Base-by-base conservation (phyloP, 2,888 invertebrate genomes). In the Microdon myrmicae region DNA sequence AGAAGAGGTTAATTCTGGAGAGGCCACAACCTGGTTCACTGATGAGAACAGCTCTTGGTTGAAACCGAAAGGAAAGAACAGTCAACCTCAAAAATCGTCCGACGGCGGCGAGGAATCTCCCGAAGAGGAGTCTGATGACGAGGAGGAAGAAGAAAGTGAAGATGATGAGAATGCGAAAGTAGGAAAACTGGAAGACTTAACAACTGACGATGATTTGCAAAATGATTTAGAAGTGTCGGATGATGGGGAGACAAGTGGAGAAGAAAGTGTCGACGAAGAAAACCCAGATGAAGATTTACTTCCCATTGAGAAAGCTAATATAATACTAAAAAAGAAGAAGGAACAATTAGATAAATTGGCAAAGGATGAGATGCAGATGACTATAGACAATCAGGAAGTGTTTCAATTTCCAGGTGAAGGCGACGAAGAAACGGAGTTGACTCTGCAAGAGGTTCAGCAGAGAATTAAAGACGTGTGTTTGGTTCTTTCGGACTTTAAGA, bases 231-330 rank as follows among this genome's bases (percentile, higher is more conserved):
- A 81, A 16, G 82, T 81, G 60, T 75, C 78, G 67, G 81, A 81
- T 61, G 76, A 78, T 68, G 78, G 73, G 13, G 77, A 70, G 2
- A 71, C 75, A 26, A 80, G 77, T 31, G 81, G 81, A 68, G 80
- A 72, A 5, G 72, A 72, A 12, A 74, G 74, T 31, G 72, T 74
- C 3, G 74, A 74, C 1, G 74, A 74, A 5, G 75, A 74, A 0
- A 75, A 75, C 4, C 75, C 76, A 2, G 85, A 86, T 59, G 86
- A 87, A 58, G 88, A 91, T 72, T 81, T 90, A 78, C 77, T 95
- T 39, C 94, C 95, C 0, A 90, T 96, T 74, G 95, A 96, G 81
- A 92, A 88, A 74, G 86, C 88, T 51, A 90, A 90, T 58, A 87
- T 87, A 67, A 89, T 88, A 75, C 81, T 95, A 3, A 88, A 87